phyloP scores from a whole-genome alignment of 2,113 vertebrate species.

The Ramphastos sulfuratus region DNA sequence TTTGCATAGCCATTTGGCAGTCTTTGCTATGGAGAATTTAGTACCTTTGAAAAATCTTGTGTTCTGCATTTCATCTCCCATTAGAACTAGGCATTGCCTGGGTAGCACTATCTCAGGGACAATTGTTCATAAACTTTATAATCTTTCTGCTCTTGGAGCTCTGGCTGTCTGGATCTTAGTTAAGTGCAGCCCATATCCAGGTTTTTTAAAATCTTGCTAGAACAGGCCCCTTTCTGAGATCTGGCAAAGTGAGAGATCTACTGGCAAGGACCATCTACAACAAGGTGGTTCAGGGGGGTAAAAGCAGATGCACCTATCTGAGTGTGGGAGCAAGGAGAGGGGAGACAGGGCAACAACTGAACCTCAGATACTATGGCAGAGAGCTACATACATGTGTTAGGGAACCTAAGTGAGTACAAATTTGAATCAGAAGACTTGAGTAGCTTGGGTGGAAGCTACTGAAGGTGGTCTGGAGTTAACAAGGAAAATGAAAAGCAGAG shows the following conservation, averaged over 20 bases:
- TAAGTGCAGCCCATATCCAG: neutral
- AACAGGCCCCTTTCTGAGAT: neutral
- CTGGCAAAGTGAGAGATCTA: neutral
- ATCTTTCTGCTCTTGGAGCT: neutral
- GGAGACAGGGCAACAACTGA: neutral
- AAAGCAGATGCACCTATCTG: accelerated
- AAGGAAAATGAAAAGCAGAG: accelerated
- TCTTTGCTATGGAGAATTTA: neutral
- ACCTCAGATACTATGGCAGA: neutral
- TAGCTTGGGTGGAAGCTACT: neutral
- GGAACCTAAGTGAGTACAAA: neutral
- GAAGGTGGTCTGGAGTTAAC: neutral
- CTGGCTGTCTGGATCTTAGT: neutral
- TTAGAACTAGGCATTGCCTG: neutral
- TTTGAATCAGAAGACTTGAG: neutral
- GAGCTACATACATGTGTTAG: neutral
- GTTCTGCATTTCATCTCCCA: neutral
- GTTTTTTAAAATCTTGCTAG: neutral
- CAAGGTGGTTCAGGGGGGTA: constrained; percentile 18
- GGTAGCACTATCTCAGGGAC: accelerated
- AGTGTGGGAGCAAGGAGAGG: neutral
- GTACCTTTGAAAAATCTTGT: neutral
- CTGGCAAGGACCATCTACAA: neutral
- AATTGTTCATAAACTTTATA: neutral
- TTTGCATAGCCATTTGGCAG: neutral